Percentiles rank a stretch among this genome's conserved stretches.
Evolutionary conservation across 2,888 invertebrate species (phyloP).

Genomic region (Baronia brevicornis): DNA sequence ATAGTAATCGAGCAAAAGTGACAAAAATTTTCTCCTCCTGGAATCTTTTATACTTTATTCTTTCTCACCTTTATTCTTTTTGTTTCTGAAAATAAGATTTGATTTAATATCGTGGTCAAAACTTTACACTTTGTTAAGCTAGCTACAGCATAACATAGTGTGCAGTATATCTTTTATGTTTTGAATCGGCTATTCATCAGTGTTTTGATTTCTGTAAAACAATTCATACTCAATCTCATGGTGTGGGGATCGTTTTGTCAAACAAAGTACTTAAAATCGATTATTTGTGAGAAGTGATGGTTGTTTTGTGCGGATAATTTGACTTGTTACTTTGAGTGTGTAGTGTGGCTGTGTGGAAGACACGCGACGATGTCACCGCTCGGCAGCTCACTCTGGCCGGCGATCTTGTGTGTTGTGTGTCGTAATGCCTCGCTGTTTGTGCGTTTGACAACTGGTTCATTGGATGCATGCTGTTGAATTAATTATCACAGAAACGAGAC

Average conservation of each 20-base stretch:
- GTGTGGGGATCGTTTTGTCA: constrained; percentile 1
- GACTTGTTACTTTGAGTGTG: constrained; percentile 53
- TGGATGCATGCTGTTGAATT: constrained; percentile 39
- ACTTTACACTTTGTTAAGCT: too few species aligned
- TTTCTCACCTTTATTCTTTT: too few species aligned
- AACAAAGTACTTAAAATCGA: constrained; percentile 3
- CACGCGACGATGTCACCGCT: constrained; percentile 34
- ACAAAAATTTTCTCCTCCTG: too few species aligned
- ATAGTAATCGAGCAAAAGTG: too few species aligned
- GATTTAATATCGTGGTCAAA: too few species aligned
- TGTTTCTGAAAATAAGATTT: too few species aligned
- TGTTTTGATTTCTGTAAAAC: too few species aligned
- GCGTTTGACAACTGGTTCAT: constrained; percentile 53
- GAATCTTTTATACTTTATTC: too few species aligned
- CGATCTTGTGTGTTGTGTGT: constrained; percentile 67
- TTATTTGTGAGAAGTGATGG: constrained; percentile 14
- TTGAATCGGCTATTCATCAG: too few species aligned
- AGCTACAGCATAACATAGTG: background rate
- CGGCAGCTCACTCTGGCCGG: constrained; percentile 68
- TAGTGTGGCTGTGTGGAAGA: constrained; percentile 41
- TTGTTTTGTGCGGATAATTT: constrained; percentile 31
- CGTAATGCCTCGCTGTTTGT: constrained; percentile 46
- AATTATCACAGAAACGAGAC: constrained; percentile 11
- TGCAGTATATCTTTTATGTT: too few species aligned
- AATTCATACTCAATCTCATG: background rate